Evolutionary conservation across 2,888 invertebrate species (phyloP), one percentile per base, ranked within the genome.

Genomic region (Gastrophysa polygoni): DNA sequence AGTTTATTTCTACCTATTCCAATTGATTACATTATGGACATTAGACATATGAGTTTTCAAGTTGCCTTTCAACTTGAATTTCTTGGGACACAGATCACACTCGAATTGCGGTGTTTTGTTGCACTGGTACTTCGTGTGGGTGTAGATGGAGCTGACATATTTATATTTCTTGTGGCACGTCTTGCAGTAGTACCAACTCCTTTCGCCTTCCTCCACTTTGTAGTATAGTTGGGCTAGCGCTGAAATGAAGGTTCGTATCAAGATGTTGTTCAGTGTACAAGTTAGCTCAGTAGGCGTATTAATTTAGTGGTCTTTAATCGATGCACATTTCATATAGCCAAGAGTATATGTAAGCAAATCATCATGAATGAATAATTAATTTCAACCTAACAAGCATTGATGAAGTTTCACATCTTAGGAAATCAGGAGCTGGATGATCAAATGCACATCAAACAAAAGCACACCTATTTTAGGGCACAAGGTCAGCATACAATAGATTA

Each of bases 141-240:
- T 66, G 38, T 61, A 57, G 1, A 71, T 61, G 16, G 70, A 69
- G 11, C 68, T 67, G 47, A 68, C 59, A 34, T 71, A 68, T 54
- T 71, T 73, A 66, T 75, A 76, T 21, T 66, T 66, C 55, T 73
- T 74, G n/a, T 63, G 56, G 60, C 75, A 75, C 1, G 58, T 63
- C 44, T 61, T 65, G 63, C 74, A 74, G 17, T 54, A 17, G 28
- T 54, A 54, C 54, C 46, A 46, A 21, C 2, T 46, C 11, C 46
- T 46, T 4, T 46, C 18, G 11, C n/a, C 46, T 14, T 46, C 46
- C 7, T 20, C 8, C 18, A 44, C 11, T 43, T 54, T 54, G 16
- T 24, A 21, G 54, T 14, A 54, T 11, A 38, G 11, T 11, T 38
- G 38, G 11, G 38, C 38, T 2, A 38, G 14, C 38, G 38, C 38